Base-by-base conservation (phyloP, 2,113 vertebrate genomes). In the Gavialis gangeticus region DNA sequence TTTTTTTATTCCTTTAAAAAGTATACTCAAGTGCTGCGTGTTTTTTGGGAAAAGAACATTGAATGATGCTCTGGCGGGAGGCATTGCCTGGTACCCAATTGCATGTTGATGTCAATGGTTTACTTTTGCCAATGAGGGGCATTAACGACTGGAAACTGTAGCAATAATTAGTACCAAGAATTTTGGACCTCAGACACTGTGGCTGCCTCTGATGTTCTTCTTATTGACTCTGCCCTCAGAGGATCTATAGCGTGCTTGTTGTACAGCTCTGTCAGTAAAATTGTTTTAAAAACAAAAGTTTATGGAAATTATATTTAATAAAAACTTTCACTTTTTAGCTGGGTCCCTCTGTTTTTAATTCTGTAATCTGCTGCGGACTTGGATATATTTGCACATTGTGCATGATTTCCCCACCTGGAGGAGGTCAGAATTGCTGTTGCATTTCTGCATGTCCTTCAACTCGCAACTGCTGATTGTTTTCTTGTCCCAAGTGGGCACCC, bases 301-400 rank as follows among this genome's bases (percentile, higher is more conserved):
- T 98, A 98, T 98, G 97, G 98, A 98, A 93, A 97, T 97, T 98
- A 95, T 99, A 99, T 99, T 99, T 99, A 98, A 98, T 82, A 96
- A 99, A 99, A 99, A 27, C 30, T 89, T 97, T 95, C 81, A 79
- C 84, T 96, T 94, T 77, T 78, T 88, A 95, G 56, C 66, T 16
- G 84, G 67, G 92, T 95, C 67, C 73, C 56, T 17, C 30, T 92
- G 88, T 86, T 95, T 73, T 97, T 88, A 58, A 75, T 97, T 94
- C 28, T 10, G 10, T 54, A 64, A 88, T 11, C 28, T 63, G 73
- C 46, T 59, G 13, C 19, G 6, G 27, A 12, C 4, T 19, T 14
- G 27, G 22, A 25, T 14, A 4, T 28, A 37, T 46, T 75, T 34
- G 34, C 27, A 15, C 24, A 22, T 21, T 54, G 18, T 55, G 16